Base-by-base conservation (phyloP, 2,113 vertebrate species). In the Trogon surrucura region DNA sequence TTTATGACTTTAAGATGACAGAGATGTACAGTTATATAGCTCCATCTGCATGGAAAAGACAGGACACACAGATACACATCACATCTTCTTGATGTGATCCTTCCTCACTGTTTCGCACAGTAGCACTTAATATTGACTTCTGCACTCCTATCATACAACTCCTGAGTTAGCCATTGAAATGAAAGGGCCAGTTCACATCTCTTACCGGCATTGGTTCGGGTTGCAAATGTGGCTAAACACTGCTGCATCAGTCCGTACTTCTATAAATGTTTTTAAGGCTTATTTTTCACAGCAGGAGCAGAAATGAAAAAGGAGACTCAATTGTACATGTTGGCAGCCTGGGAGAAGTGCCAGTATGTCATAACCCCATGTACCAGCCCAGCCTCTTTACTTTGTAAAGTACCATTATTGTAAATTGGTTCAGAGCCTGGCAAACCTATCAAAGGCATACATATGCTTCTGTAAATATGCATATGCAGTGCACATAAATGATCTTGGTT, bases 291-390 rank as follows among this genome's bases (percentile, higher is more conserved):
- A 69, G 83, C 69, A 86, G 86, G 83, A 80, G 61, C 30, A 69
- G 80, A 74, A 86, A 88, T 74, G 64, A 86, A 88, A 96, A 94
- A 60, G 1, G 34, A 86, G 69, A 67, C 78, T 94, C 82, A 71
- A 88, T 71, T 90, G 85, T 53, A 94, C 5, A 3, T 36, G 79
- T 53, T 9, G 38, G 62, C 79, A 90, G 92, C 29, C 92, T 74
- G 88, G 94, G 93, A 96, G 56, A 64, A 78, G 10, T 79, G 84
- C 91, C 91, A 95, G 48, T 9, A 5, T 53, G 90, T 83, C 85
- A 64, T 48, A 96, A 80, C 82, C 75, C 85, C 64, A 11, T 64
- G 82, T 23, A 80, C 29, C 64, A 94, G 72, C 71, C 75, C 79
- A 71, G 48, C 60, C 80, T 56, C 79, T 82, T 58, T 67, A 11